Evolutionary conservation across 2,113 vertebrate species (phyloP).

Genomic region (Phaetusa simplex): DNA sequence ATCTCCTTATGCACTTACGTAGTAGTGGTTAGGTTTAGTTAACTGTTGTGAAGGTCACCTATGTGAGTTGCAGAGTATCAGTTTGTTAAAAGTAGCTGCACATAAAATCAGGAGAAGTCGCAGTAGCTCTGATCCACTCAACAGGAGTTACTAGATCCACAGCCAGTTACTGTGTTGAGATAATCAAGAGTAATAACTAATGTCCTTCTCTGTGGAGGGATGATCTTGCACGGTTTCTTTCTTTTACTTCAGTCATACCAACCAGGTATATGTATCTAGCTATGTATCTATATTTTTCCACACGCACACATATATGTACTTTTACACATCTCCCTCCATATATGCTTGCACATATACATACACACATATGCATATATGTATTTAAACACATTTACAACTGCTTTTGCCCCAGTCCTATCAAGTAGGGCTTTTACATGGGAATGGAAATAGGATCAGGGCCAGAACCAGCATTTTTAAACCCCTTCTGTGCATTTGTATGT

Average conservation of each 20-base stretch:
- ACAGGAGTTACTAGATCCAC: neutral
- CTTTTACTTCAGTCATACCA: neutral
- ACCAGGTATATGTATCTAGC: fast-evolving
- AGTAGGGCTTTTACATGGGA: neutral
- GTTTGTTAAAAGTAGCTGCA: neutral
- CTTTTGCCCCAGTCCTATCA: neutral
- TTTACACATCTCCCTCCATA: neutral
- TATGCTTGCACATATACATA: neutral
- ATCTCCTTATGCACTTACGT: neutral
- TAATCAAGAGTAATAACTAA: neutral
- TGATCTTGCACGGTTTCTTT: neutral
- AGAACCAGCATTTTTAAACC: neutral
- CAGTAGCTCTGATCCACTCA: neutral
- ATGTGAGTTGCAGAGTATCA: neutral
- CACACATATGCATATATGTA: neutral
- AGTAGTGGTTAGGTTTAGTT: neutral
- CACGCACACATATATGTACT: too few species aligned
- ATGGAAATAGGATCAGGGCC: neutral
- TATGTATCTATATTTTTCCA: neutral
- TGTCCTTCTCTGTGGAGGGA: neutral
- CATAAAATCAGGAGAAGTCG: neutral
- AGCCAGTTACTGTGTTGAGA: neutral
- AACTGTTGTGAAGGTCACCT: neutral
- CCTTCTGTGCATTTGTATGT: neutral
- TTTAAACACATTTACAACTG: neutral